phyloP scores from a whole-genome alignment of 1,140 invertebrate genomes.

The Drosophila virilis region DNA sequence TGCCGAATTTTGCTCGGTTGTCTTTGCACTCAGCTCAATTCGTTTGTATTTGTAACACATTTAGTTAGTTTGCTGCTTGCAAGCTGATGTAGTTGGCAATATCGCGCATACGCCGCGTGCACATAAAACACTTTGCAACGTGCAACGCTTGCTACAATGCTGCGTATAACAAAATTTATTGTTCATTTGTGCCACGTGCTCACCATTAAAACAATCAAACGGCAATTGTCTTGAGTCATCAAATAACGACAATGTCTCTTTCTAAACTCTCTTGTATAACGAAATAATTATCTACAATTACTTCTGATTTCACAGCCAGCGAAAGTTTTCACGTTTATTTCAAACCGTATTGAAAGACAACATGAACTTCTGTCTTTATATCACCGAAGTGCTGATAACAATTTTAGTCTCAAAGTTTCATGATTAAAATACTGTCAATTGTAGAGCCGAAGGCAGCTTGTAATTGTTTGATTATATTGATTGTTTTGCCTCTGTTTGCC shows the following conservation, averaged over 20 bases:
- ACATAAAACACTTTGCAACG: conserved; percentile 53
- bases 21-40: conserved; percentile 4
- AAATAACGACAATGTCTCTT: neutral
- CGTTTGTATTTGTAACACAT: conserved; percentile 48
- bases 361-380: no score
- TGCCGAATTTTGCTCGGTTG: neutral
- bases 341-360: conserved; percentile 45
- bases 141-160: conserved; percentile 26
- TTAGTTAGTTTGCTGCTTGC: conserved; percentile 19
- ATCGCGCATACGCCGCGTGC: conserved; percentile 65
- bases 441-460: no score
- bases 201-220: conserved; percentile 22
- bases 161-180: conserved; percentile 56
- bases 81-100: conserved; percentile 54
- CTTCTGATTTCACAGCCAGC: conserved; percentile 33
- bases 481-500: no score
- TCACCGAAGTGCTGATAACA: conserved; percentile 14
- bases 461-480: no score
- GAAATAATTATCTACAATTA: conserved; percentile 5
- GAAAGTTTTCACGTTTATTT: conserved; percentile 40
- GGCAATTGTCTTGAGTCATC: neutral
- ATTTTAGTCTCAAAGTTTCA: conserved; percentile 28
- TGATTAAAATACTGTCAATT: conserved; percentile 2
- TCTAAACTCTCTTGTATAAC: neutral
- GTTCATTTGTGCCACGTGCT: conserved; percentile 58